These are phyloP conservation scores for Rhynchomys soricoides DNA, from an alignment of 2,113 vertebrate genomes.

Conservation along the genomic window DNA sequence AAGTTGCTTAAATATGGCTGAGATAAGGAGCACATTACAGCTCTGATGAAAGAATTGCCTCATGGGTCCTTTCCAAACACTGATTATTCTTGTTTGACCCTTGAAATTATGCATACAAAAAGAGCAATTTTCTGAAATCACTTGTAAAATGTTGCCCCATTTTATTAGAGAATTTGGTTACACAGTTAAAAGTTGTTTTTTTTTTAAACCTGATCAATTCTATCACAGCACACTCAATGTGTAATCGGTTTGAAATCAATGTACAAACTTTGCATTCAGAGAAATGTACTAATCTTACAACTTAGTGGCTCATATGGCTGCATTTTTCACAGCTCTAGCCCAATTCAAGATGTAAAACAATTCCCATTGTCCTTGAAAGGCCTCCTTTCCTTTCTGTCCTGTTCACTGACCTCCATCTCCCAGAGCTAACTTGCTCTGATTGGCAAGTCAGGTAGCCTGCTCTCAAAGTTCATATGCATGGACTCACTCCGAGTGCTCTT, in stretches of 20 bases:
- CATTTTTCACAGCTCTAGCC: not conserved
- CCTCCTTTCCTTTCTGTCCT: not conserved
- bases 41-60: conserved; percentile 39
- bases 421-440: not conserved
- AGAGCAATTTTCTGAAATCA: conserved; percentile 32
- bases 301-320: not conserved
- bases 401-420: not conserved
- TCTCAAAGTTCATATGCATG: not conserved
- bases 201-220: not conserved
- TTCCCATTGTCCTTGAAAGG: not conserved
- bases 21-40: conserved; percentile 47
- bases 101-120: conserved; percentile 21
- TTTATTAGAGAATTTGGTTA: conserved; percentile 11
- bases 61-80: conserved; percentile 17
- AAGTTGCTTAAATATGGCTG: conserved; percentile 62
- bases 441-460: not conserved
- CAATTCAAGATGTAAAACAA: not conserved
- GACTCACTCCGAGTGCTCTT: not conserved
- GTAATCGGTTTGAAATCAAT: not conserved
- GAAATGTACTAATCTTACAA: not conserved
- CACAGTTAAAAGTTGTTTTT: not conserved
- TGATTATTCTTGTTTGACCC: conserved; percentile 20
- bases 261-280: not conserved
- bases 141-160: not conserved
- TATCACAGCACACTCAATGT: not conserved